These are phyloP conservation scores for Micronisus gabar DNA, from an alignment of 2,113 vertebrate genomes.

Conservation along the genomic window DNA sequence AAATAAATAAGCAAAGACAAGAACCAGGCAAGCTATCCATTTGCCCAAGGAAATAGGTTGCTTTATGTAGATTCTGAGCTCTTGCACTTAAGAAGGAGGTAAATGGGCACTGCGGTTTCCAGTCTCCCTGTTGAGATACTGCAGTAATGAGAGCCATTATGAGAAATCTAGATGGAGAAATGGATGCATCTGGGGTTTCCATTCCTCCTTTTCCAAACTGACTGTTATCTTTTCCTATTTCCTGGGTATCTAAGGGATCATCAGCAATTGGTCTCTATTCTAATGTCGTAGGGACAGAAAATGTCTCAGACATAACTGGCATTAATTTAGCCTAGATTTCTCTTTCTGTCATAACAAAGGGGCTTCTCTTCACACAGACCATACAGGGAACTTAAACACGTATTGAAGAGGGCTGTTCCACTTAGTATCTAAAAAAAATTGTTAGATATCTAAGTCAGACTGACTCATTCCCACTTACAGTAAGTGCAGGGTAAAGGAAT, in stretches of 20 bases:
- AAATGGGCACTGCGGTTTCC: background rate
- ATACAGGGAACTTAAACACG: background rate
- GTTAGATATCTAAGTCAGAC: background rate
- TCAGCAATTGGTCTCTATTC: background rate
- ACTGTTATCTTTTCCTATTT: background rate
- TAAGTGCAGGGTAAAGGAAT: background rate
- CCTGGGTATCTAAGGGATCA: background rate
- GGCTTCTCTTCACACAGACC: background rate
- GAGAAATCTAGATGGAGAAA: background rate
- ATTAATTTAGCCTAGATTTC: background rate
- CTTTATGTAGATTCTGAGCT: background rate
- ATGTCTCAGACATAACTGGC: background rate
- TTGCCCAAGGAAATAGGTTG: background rate
- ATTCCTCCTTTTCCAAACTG: background rate
- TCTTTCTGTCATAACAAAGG: background rate
- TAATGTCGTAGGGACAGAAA: background rate
- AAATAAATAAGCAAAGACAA: background rate
- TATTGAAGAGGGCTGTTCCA: background rate
- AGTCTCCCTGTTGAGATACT: background rate
- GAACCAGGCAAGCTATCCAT: background rate
- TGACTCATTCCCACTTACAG: background rate
- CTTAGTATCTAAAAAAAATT: background rate
- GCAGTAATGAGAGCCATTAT: background rate
- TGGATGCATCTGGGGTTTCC: rapidly evolving
- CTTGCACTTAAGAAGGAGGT: background rate